Conservation (phyloP, 2,113 vertebrate species). For the Dolichallabes microphthalmus region DNA sequence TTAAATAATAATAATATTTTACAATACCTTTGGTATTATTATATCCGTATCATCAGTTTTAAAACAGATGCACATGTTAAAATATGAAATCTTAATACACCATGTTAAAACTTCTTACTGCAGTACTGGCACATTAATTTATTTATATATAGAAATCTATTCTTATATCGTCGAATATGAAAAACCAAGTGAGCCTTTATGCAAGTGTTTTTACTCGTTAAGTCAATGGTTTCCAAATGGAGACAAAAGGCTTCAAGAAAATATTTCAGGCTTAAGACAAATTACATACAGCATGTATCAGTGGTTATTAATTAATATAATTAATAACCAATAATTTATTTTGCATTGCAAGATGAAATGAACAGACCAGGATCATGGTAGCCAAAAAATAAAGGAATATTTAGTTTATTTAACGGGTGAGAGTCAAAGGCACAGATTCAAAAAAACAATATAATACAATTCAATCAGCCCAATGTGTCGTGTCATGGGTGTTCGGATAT, state of each 20-base stretch:
- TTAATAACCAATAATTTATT: not conserved
- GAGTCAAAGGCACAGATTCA: not conserved
- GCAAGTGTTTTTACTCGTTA: not conserved
- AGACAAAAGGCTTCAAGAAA: not conserved
- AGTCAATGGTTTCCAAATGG: not conserved
- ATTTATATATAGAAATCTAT: not conserved
- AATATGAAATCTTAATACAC: no score
- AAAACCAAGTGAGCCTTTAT: not conserved
- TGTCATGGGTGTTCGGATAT: not conserved
- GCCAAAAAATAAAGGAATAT: not conserved
- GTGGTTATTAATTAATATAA: no score
- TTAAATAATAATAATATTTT: no score
- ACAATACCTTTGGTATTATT: not conserved
- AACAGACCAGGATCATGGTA: not conserved
- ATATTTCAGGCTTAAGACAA: not conserved
- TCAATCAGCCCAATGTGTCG: not conserved
- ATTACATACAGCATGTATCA: not conserved
- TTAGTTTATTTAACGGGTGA: not conserved
- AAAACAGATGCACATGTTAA: not conserved
- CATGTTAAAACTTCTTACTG: not conserved
- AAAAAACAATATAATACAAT: not conserved
- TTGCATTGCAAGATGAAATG: not conserved
- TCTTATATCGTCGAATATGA: not conserved
- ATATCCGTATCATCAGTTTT: not conserved
- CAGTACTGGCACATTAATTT: not conserved